Percentiles rank a stretch among this genome's conserved stretches.
phyloP scores from a whole-genome alignment of 2,113 vertebrate genomes.

The Urocolius indicus region DNA sequence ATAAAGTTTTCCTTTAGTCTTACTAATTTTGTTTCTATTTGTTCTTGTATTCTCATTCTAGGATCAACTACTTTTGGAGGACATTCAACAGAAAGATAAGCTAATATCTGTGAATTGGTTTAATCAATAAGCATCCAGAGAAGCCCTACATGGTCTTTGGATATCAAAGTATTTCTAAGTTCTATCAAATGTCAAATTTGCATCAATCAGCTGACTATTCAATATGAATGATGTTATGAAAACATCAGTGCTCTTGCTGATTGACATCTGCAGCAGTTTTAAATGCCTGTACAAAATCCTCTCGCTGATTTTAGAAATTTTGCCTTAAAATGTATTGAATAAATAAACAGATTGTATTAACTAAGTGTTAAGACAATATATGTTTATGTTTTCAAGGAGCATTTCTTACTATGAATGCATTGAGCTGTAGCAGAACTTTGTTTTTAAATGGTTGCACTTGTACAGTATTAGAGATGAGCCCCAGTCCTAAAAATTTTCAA shows the following conservation, averaged over 20 bases:
- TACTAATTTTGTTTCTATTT: background rate
- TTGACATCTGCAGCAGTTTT: background rate
- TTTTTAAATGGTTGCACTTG: background rate
- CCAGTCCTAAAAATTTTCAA: background rate
- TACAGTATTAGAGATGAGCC: background rate
- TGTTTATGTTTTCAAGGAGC: background rate
- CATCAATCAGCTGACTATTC: background rate
- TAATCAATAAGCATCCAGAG: background rate
- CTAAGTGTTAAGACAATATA: background rate
- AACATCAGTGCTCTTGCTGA: background rate
- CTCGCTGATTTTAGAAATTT: background rate
- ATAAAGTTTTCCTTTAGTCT: background rate
- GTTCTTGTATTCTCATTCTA: conserved; percentile 7
- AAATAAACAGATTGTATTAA: background rate
- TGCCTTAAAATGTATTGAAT: background rate
- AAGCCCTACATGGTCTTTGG: background rate
- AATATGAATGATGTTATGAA: background rate
- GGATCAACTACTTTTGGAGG: conserved; percentile 36
- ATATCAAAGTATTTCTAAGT: background rate
- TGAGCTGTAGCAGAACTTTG: background rate
- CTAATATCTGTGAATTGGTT: background rate
- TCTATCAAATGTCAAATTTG: background rate
- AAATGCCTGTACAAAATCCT: background rate
- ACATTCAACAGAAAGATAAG: background rate
- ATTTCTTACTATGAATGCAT: background rate